Evolutionary conservation across 2,888 invertebrate species (phyloP), one percentile per base, ranked within the genome.

Genomic region (Penaeus monodon): DNA sequence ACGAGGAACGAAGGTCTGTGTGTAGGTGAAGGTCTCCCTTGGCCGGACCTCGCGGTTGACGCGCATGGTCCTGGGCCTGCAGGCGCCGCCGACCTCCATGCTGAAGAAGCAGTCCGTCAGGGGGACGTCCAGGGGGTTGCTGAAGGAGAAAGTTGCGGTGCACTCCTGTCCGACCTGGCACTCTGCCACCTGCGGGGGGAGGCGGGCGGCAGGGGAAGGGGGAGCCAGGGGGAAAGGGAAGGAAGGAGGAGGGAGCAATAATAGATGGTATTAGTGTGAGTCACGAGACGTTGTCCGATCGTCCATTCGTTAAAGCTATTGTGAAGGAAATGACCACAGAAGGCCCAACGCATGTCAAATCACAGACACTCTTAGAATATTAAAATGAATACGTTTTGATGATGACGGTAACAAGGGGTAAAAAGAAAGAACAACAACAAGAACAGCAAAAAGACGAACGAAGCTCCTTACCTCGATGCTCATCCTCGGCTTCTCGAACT

Each of bases 401-500:
- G 57, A 20, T 57, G 57, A 57, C 57, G 57, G 17, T 3, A 70
- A n/a, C 70, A 24, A 22, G 17, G 0, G 2, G 17, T 22, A 14
- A 70, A 1, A 70, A 22, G 1, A 12, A 29, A 2, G 29, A 29
- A 29, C 2, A 70, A 24, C n/a, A 70, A 29, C 10, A 44, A 44
- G 10, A 10, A 44, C 44, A 44, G 4, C 4, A 2, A 38, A 38
- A 70, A 70, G 20, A 70, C 20, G 14, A 17, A 10, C 29, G 29
- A 14, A 29, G n/a, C 22, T 6, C 29, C 83, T 84, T 65, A 95
- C 95, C 93, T 95, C 94, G 38, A 96, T 93, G 91, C 94, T 93
- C 91, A 95, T 93, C 91, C 94, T 94, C 24, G 96, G 96, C 91
- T 95, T 95, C 80, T 94, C 93, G 78, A 96, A 93, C 33, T 94